Evolutionary conservation across 2,113 vertebrate genomes (phyloP).

Genomic region (Pteruthius melanotis): DNA sequence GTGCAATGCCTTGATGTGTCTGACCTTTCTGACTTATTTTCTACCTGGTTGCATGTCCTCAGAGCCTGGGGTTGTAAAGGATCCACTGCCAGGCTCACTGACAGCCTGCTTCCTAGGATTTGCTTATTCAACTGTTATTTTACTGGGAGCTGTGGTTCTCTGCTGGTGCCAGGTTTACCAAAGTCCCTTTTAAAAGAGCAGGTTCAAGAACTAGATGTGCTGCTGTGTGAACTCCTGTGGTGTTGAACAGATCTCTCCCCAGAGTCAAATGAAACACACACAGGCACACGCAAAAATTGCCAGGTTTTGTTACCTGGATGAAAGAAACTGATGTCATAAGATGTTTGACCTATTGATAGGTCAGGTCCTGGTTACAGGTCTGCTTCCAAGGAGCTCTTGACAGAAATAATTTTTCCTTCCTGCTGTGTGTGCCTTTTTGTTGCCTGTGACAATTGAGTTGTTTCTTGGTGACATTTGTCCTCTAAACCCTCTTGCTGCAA

Average conservation of each 20-base stretch:
- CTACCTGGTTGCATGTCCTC: not conserved
- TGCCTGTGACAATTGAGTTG: not conserved
- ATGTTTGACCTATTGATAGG: not conserved
- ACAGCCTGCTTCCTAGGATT: not conserved
- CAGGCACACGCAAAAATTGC: rapidly evolving
- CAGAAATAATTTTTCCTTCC: not conserved
- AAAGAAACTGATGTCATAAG: not conserved
- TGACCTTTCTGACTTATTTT: conserved; percentile 41
- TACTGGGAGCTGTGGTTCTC: not conserved
- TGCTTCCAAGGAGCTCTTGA: not conserved
- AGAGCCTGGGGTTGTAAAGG: not conserved
- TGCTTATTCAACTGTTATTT: not conserved
- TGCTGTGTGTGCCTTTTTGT: not conserved
- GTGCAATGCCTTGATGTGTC: not conserved
- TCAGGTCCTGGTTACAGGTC: not conserved
- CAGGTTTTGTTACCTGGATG: not conserved
- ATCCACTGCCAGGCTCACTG: not conserved
- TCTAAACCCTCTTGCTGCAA: not conserved
- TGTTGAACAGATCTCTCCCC: not conserved
- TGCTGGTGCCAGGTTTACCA: not conserved
- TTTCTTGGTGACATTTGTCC: not conserved
- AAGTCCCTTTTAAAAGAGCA: not conserved
- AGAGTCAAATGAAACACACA: not conserved
- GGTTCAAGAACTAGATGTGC: not conserved
- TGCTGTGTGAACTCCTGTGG: not conserved